Evolutionary conservation across 2,113 vertebrate genomes (phyloP).

Genomic region (Chloebia gouldiae): DNA sequence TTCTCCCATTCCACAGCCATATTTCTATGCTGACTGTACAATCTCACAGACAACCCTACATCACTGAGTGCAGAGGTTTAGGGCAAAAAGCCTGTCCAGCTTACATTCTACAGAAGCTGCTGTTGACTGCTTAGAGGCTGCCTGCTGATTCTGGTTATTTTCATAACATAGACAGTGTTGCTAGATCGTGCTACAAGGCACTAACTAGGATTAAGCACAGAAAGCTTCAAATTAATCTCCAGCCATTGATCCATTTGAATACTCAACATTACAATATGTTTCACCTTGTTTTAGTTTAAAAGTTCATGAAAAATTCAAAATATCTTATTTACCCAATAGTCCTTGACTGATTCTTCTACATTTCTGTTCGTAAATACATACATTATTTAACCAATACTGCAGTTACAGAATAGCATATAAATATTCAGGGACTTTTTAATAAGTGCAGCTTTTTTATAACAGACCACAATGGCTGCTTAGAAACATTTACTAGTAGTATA

Average conservation of each 20-base stretch:
- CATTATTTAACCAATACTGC: conserved; percentile 57
- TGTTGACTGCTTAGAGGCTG: not conserved
- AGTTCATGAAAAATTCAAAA: conserved; percentile 68
- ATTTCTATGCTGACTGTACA: not conserved
- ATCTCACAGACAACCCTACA: not conserved
- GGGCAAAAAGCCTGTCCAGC: not conserved
- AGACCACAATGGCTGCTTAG: conserved; percentile 23
- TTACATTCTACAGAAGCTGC: not conserved
- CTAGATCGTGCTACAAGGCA: not conserved
- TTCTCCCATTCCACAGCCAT: not conserved
- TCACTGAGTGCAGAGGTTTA: not conserved
- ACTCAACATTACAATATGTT: conserved; percentile 25
- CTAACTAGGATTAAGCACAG: not conserved
- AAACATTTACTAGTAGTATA: conserved; percentile 9
- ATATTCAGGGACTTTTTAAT: conserved; percentile 57
- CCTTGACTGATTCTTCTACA: conserved; percentile 37
- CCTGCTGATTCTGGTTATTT: not conserved
- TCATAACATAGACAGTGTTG: not conserved
- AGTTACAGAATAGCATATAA: conserved; percentile 39
- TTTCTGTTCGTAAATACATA: conserved; percentile 54
- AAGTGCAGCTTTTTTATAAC: conserved; percentile 46
- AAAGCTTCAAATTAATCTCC: conserved; percentile 28
- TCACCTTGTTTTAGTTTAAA: conserved; percentile 62
- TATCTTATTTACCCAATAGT: conserved; percentile 57
- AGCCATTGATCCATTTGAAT: conserved; percentile 46